Conservation (phyloP, 2,888 invertebrate genomes). For the Lasius fuliginosus region DNA sequence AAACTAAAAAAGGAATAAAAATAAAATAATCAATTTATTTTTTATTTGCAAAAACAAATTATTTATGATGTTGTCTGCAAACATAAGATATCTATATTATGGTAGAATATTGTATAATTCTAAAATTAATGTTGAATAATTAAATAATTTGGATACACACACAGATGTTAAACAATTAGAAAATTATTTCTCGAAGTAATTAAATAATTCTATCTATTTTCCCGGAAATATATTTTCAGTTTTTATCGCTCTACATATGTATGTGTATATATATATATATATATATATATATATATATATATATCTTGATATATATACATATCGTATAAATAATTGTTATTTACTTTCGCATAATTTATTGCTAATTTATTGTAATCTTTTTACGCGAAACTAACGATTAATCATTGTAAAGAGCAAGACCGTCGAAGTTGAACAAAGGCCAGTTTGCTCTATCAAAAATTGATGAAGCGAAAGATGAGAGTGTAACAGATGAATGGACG, state of each 20-base stretch:
- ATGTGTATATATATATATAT: too few relatives aligned
- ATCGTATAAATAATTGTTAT: neutral
- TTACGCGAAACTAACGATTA: neutral
- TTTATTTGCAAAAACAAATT: neutral
- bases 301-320: neutral
- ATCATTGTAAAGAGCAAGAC: neutral
- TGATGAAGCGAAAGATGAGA: constrained; percentile 32
- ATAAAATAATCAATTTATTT: neutral
- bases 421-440: constrained; percentile 14
- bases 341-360: neutral
- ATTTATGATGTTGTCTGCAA: neutral
- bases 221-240: neutral
- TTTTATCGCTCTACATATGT: neutral
- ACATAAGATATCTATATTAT: neutral
- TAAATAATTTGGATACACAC: constrained; percentile 6
- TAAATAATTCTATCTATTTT: constrained; percentile 1
- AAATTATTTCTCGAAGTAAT: constrained; percentile 10
- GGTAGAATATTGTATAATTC: constrained; percentile 9
- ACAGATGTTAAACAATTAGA: neutral
- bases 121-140: constrained; percentile 6
- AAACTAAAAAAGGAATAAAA: neutral
- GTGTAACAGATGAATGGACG: constrained; percentile 6
- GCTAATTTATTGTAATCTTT: neutral
- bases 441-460: constrained; percentile 17
- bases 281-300: too few relatives aligned